These are phyloP conservation scores for Bombycilla garrulus DNA, from an alignment of 2,113 vertebrate genomes.

Conservation along the genomic window DNA sequence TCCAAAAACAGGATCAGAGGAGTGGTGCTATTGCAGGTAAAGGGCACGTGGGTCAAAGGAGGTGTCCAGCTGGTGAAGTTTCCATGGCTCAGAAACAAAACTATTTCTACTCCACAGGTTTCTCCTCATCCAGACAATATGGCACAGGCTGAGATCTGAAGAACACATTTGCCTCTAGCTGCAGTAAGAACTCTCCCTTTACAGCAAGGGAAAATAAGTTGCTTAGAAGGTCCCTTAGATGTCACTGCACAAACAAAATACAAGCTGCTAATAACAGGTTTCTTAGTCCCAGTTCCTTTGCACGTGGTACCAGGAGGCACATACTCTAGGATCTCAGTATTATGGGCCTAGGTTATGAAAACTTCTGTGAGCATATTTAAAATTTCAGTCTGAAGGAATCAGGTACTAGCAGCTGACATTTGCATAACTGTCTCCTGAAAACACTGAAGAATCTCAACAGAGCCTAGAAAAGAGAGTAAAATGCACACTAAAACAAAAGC, in stretches of 20 bases:
- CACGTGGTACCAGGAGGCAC: background rate
- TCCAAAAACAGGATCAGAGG: background rate
- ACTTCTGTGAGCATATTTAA: slow-evolving; percentile 17
- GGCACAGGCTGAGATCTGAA: background rate
- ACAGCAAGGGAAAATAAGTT: slow-evolving; percentile 12
- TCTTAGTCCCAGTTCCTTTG: slow-evolving; percentile 9
- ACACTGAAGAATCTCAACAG: background rate
- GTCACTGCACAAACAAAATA: slow-evolving; percentile 32
- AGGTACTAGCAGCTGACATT: slow-evolving; percentile 10
- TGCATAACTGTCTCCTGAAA: slow-evolving; percentile 32
- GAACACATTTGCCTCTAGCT: background rate
- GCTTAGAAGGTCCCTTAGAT: slow-evolving; percentile 23
- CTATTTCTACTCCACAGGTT: background rate
- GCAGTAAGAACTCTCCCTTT: background rate
- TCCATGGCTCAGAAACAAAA: background rate
- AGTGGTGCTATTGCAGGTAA: background rate
- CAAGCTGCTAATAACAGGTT: slow-evolving; percentile 20
- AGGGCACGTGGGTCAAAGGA: background rate
- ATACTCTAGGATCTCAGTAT: background rate
- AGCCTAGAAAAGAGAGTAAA: background rate
- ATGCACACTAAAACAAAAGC: background rate
- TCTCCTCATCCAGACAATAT: background rate
- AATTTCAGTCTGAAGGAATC: slow-evolving; percentile 30
- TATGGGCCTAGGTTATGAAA: slow-evolving; percentile 25
- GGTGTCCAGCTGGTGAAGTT: background rate